Conservation (phyloP, 2,797 vertebrate genomes). For the Streptopelia turtur region DNA sequence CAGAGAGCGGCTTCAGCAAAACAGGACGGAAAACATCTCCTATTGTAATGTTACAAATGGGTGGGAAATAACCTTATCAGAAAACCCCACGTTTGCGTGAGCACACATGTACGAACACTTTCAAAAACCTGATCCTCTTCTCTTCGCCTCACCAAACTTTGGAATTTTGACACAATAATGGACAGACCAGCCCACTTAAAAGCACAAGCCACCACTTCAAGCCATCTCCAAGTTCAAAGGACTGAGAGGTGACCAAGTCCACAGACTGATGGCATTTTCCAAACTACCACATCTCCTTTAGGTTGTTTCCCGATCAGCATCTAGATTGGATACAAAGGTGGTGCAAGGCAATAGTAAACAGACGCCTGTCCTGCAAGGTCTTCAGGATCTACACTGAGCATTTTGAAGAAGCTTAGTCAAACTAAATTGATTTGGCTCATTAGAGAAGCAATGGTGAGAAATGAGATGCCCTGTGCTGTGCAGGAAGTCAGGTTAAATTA, state of each 20-base stretch:
- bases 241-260: neutral
- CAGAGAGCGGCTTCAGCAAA: neutral
- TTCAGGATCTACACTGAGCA: accelerated
- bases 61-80: neutral
- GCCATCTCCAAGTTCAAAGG: neutral
- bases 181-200: neutral
- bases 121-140: neutral
- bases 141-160: neutral
- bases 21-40: neutral
- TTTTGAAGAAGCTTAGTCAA: neutral
- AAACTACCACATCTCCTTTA: neutral
- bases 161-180: neutral
- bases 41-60: neutral
- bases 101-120: neutral
- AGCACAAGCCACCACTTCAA: neutral
- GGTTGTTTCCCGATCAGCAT: neutral
- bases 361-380: neutral
- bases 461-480: neutral
- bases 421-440: neutral
- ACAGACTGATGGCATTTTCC: neutral
- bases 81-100: neutral
- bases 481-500: neutral
- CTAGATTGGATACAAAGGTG: accelerated
- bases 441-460: neutral
- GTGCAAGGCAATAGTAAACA: neutral